Percentiles rank a stretch among this genome's conserved stretches.
Evolutionary conservation across 35 echinoderm and acorn worm genomes (phyloP).

Genomic region (Chiridota heheva): DNA sequence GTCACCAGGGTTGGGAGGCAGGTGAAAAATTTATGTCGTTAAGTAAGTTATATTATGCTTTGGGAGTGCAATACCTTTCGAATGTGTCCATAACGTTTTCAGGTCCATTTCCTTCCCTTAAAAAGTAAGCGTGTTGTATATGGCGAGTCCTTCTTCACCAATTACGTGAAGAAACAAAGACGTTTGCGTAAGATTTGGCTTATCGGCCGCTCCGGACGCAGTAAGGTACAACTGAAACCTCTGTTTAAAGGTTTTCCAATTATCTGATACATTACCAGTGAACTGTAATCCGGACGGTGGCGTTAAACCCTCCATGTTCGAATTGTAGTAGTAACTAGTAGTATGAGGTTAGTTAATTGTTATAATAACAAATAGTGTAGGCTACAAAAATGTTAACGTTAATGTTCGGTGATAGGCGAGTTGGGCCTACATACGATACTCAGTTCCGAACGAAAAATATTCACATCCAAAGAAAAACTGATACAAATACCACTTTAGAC

Average conservation of each 20-base stretch:
- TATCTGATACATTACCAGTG: conserved; percentile 25
- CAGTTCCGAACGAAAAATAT: too few species aligned
- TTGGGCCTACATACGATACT: too few species aligned
- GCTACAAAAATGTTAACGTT: too few species aligned
- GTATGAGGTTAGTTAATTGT: too few species aligned
- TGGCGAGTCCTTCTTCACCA: conserved; percentile 15
- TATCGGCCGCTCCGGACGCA: conserved; percentile 10
- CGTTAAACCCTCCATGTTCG: neutral
- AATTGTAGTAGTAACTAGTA: too few species aligned
- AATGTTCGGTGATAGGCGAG: too few species aligned
- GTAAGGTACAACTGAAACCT: conserved; percentile 17
- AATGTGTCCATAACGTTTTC: conserved; percentile 6
- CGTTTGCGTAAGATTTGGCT: neutral
- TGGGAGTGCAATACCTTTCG: too few species aligned
- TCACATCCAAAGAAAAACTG: too few species aligned
- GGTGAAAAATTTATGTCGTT: neutral
- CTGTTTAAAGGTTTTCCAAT: conserved; percentile 41
- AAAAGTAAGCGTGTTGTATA: conserved; percentile 50
- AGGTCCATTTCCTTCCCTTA: conserved; percentile 7
- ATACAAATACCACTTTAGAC: too few species aligned
- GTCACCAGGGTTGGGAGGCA: neutral
- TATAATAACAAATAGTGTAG: too few species aligned
- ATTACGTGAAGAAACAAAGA: conserved; percentile 38
- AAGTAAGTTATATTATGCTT: conserved; percentile 2
- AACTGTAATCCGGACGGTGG: neutral